Evolutionary conservation across 1,140 invertebrate genomes (phyloP), one percentile per base, ranked within the genome.

Genomic region (Phymorhynchus buccinoides): DNA sequence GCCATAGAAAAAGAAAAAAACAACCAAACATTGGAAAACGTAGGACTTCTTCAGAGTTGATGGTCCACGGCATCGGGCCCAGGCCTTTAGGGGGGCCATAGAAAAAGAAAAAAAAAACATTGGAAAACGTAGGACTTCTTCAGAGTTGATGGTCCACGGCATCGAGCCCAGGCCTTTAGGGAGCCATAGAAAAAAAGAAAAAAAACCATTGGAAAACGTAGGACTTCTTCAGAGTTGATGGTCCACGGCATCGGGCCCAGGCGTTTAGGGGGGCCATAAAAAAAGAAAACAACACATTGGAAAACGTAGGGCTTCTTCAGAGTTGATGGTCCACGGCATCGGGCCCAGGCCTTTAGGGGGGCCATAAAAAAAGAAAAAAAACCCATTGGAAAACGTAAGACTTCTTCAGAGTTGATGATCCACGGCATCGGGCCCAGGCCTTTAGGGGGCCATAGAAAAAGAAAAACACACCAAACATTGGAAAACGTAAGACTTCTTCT

Each of bases 161-260:
- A 96, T 95, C 6, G 95, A 95, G 9, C 95, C 95, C 92, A 95
- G 94, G 44, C 95, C 94, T 94, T 87, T 12, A 89, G 85, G 44
- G 44, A 52, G 22, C 9, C 48, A 52, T 52, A 52, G 9, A 52
- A 9, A 9, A 22, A 52, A 22, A 22, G 22, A 52, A 12, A 22
- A 52, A 52, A 22, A 52, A 52, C n/a, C 48, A 52, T 12, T 9
- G 48, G 9, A 22, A 52, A 52, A 9, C 9, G 22, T 52, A 22
- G 9, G 22, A 12, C 48, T 12, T 52, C 48, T 12, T 95, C 95
- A 18, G 95, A 94, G 87, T 95, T 95, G 37, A 95, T 93, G 6
- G 95, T 95, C 95, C 95, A 96, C n/a, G 95, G 95, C 93, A 96
- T 95, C 6, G 95, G 95, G 9, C 95, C 95, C 92, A 95, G 94